These are phyloP conservation scores for Elysia crispata DNA, from an alignment of 2,888 invertebrate species.

Conservation along the genomic window DNA sequence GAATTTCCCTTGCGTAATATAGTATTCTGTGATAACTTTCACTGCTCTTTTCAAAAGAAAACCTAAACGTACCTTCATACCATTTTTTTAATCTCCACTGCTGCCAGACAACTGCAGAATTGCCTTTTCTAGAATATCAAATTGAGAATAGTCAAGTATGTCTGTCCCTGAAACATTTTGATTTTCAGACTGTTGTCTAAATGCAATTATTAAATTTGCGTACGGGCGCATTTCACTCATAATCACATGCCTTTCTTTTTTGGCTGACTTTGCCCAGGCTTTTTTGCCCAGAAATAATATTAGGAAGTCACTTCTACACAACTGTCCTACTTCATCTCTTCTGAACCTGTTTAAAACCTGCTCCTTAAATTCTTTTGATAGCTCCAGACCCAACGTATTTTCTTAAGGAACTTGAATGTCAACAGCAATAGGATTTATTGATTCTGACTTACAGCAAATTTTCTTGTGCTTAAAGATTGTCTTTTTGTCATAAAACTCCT, in stretches of 20 bases:
- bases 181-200: too few species aligned
- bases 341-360: too few species aligned
- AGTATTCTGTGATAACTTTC: background rate
- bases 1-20: background rate
- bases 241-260: conserved; percentile 20
- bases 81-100: background rate
- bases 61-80: background rate
- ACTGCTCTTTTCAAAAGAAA: conserved; percentile 2
- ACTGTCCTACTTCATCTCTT: conserved; percentile 9
- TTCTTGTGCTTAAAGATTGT: too few species aligned
- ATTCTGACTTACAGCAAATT: too few species aligned
- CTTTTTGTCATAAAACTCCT: too few species aligned
- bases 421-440: too few species aligned
- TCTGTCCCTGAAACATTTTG: background rate
- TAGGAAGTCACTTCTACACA: conserved; percentile 2
- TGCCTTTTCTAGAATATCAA: background rate
- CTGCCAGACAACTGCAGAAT: background rate
- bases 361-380: too few species aligned
- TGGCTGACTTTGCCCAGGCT: background rate
- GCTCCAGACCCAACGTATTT: too few species aligned
- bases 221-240: background rate
- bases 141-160: conserved; percentile 14
- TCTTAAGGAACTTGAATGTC: too few species aligned
- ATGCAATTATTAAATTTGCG: conserved; percentile 10
- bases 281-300: background rate